Evolutionary conservation across 2,113 vertebrate species (phyloP).

Genomic region (Peromyscus maniculatus): DNA sequence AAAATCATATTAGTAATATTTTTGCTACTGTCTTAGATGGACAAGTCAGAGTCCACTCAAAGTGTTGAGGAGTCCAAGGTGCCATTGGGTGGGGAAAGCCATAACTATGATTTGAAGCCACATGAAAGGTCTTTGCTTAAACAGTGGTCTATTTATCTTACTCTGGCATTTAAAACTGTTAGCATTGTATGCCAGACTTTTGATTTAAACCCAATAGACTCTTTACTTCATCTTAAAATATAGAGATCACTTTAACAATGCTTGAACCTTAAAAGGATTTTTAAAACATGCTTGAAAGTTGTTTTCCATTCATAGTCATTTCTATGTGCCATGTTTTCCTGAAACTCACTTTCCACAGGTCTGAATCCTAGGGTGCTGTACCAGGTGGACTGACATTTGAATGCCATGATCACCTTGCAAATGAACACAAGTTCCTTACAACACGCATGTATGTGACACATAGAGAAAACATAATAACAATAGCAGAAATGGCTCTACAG

Average conservation of each 20-base stretch:
- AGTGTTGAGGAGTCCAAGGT: background rate
- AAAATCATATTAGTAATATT: background rate
- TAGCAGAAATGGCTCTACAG: background rate
- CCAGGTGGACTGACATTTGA: background rate
- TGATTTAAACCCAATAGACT: background rate
- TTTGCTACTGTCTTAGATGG: background rate
- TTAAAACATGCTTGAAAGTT: background rate
- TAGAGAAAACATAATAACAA: background rate
- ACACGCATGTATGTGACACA: background rate
- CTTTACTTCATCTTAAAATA: background rate
- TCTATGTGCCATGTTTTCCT: background rate
- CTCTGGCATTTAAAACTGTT: constrained; percentile 8
- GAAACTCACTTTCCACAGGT: background rate
- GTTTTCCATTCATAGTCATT: background rate
- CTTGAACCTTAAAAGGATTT: background rate
- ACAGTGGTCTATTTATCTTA: background rate
- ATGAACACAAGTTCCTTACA: background rate
- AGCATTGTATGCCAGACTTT: background rate
- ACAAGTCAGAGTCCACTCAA: background rate
- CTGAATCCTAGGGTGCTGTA: background rate
- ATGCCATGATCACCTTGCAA: background rate
- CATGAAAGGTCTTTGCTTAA: background rate
- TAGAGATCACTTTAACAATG: background rate
- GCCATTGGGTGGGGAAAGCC: background rate
- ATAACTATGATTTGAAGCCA: background rate